Conservation (phyloP, 37 sponge, comb jelly and placozoan genomes). For the Crambe crambe region DNA sequence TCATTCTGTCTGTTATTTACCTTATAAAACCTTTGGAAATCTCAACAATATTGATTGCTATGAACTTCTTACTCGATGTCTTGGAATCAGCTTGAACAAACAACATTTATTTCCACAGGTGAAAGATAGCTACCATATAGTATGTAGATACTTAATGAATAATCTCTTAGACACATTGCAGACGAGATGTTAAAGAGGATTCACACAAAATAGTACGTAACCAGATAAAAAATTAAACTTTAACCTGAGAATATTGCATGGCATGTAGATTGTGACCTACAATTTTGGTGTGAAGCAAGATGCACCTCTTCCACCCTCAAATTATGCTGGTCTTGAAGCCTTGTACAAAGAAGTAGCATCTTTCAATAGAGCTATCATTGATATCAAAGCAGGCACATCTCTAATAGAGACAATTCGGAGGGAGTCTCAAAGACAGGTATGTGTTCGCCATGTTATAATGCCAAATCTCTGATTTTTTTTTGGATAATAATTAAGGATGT, state of each 20-base stretch:
- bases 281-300: neutral
- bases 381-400: constrained; percentile 4
- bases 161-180: too few species aligned
- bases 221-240: neutral
- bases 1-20: constrained; percentile 27
- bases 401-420: neutral
- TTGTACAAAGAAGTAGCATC: neutral
- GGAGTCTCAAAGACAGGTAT: neutral
- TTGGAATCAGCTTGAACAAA: constrained; percentile 9
- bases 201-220: neutral
- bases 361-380: neutral
- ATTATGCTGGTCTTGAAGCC: neutral
- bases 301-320: neutral
- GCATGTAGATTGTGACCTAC: neutral
- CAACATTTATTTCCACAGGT: constrained; percentile 1
- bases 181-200: neutral
- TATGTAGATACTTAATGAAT: neutral
- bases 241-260: neutral
- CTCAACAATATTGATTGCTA: constrained; percentile 40
- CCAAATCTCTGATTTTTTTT: neutral
- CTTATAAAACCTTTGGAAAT: constrained; percentile 44
- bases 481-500: neutral
- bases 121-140: neutral
- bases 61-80: constrained; percentile 22
- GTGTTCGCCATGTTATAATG: neutral